phyloP scores from a whole-genome alignment of 2,797 vertebrate species.

The Zenarchopterus dispar region DNA sequence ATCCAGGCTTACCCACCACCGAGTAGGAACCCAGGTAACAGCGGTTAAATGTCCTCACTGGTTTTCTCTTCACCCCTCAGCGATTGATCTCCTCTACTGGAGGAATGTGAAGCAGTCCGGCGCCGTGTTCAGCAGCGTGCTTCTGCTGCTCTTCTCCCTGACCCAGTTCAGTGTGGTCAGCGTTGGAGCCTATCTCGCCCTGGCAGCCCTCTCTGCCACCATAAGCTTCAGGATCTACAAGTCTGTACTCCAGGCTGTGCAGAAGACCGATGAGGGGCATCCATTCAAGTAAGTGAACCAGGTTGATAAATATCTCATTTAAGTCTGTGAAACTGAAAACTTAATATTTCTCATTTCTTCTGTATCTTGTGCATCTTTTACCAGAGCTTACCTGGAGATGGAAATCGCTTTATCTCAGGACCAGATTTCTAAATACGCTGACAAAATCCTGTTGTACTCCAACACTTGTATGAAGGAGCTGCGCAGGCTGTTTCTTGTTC shows the following conservation, averaged over 20 bases:
- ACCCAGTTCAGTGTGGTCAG: constrained; percentile 99
- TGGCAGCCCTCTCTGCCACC: constrained; percentile 95
- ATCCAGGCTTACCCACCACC: background rate
- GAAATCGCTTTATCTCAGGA: constrained; percentile 97
- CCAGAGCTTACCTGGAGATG: constrained; percentile 95
- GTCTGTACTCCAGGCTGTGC: constrained; percentile 97
- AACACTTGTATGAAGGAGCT: constrained; percentile 96
- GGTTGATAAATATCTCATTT: background rate
- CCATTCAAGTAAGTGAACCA: constrained; percentile 93
- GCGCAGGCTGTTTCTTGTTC: constrained; percentile 95
- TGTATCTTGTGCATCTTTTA: background rate
- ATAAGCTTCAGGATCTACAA: constrained; percentile 99
- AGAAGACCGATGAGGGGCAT: constrained; percentile 98
- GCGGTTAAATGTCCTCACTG: constrained; percentile 28
- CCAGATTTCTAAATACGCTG: constrained; percentile 97
- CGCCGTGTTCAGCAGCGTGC: constrained; percentile 92
- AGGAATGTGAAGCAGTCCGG: constrained; percentile 96
- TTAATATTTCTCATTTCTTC: background rate
- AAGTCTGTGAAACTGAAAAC: background rate
- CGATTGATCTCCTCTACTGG: constrained; percentile 97
- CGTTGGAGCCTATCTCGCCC: constrained; percentile 94
- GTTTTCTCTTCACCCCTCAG: constrained; percentile 70
- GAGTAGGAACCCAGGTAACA: constrained; percentile 4
- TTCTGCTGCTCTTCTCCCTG: constrained; percentile 97
- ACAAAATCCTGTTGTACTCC: constrained; percentile 92